A percentile compares a stretch with the other conserved stretches of the same genome.
Evolutionary conservation across 2,797 vertebrate genomes (phyloP).

Genomic region (Cuculus canorus): DNA sequence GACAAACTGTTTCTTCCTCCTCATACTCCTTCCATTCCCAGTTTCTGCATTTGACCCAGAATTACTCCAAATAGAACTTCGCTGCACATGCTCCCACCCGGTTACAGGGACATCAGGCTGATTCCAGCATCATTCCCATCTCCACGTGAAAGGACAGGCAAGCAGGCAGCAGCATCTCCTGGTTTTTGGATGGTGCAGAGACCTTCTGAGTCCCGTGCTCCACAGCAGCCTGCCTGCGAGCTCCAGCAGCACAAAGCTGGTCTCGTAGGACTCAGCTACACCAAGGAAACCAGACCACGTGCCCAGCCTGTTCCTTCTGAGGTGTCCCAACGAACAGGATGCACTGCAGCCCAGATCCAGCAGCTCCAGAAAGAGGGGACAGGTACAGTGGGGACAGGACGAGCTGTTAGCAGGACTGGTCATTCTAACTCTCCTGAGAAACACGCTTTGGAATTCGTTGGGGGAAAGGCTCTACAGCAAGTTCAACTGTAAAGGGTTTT

Average conservation of each 20-base stretch:
- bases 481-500: not conserved
- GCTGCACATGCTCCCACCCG: not conserved
- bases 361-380: not conserved
- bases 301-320: not conserved
- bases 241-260: not conserved
- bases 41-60: not conserved
- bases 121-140: too few species aligned
- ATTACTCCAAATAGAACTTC: not conserved
- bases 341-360: not conserved
- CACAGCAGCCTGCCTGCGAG: not conserved
- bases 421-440: not conserved
- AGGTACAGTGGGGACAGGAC: not conserved
- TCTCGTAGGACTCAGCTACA: not conserved
- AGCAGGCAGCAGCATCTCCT: not conserved
- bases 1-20: not conserved
- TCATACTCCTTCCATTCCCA: not conserved
- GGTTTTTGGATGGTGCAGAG: too few species aligned
- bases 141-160: rapidly evolving
- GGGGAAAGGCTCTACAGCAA: not conserved
- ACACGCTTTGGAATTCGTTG: not conserved
- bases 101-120: not conserved
- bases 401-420: not conserved
- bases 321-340: not conserved
- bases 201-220: not conserved
- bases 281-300: rapidly evolving